Conservation (phyloP, 2,888 invertebrate species). For the Chromoteleia sp. region DNA sequence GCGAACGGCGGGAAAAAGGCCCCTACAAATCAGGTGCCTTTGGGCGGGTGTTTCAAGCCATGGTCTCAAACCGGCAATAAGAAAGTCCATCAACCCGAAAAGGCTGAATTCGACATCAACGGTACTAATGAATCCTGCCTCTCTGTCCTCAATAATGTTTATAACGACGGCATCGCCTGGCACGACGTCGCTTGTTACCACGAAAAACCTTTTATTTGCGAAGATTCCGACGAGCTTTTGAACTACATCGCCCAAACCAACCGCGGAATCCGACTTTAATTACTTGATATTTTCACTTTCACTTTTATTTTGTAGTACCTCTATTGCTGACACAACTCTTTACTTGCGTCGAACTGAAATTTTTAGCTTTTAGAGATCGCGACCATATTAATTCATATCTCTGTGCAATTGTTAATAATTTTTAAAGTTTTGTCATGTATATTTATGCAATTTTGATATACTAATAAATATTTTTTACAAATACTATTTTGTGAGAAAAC, state of each 20-base stretch:
- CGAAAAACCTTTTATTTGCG: conserved; percentile 96
- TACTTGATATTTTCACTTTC: conserved; percentile 47
- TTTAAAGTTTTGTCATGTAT: background rate
- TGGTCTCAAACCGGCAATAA: conserved; percentile 97
- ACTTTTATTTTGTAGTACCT: conserved; percentile 51
- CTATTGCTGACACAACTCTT: conserved; percentile 43
- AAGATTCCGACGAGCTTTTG: conserved; percentile 94
- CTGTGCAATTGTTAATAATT: background rate
- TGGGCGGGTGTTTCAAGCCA: conserved; percentile 93
- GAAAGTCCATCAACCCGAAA: conserved; percentile 94
- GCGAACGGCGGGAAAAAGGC: conserved; percentile 94
- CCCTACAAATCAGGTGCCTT: conserved; percentile 90
- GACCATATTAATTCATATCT: conserved; percentile 4
- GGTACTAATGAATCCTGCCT: conserved; percentile 94
- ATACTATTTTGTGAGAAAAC: no score
- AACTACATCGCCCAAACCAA: conserved; percentile 94
- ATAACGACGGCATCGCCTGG: conserved; percentile 97
- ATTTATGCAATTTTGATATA: background rate
- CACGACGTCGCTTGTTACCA: conserved; percentile 97
- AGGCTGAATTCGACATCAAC: conserved; percentile 96
- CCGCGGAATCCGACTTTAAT: conserved; percentile 92
- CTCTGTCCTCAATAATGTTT: conserved; percentile 95
- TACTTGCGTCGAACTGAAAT: conserved; percentile 51
- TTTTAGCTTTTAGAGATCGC: conserved; percentile 31
- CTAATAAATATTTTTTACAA: no score